A percentile compares a stretch with the other conserved stretches of the same genome.
Conservation (phyloP, 2,888 invertebrate species). For the Clostera curtula region DNA sequence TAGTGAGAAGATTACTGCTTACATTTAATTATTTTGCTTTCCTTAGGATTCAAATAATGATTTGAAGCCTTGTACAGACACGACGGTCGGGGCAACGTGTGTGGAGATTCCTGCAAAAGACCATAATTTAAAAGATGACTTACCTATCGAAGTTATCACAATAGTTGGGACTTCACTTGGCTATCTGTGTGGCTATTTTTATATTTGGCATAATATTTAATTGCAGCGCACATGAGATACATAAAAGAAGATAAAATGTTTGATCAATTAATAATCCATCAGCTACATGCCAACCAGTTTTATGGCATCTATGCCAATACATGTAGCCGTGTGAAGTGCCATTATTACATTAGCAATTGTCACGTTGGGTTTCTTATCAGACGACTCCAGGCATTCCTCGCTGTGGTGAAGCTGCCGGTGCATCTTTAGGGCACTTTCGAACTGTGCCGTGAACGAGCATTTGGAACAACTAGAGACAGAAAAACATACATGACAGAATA, state of each 20-base stretch:
- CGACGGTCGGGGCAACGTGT: conserved; percentile 23
- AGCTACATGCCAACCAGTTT: no score
- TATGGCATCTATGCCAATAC: no score
- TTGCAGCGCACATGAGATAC: no score
- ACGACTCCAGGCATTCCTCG: conserved; percentile 8
- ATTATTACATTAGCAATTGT: no score
- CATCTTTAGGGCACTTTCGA: conserved; percentile 56
- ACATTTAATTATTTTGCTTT: conserved; percentile 30
- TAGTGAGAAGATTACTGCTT: no score
- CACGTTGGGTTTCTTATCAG: conserved; percentile 4
- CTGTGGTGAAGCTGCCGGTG: conserved; percentile 54
- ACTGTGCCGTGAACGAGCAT: conserved; percentile 51
- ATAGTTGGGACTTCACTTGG: no score
- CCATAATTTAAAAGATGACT: background rate
- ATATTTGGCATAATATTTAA: no score
- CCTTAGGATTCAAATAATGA: conserved; percentile 17
- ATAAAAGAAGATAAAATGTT: no score
- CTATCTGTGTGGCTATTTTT: no score
- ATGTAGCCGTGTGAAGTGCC: no score
- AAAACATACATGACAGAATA: background rate
- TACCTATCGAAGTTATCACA: background rate
- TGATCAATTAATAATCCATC: no score
- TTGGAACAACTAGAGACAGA: conserved; percentile 49
- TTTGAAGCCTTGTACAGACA: no score
- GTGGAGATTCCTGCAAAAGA: conserved; percentile 32